Conservation (phyloP, 2,797 vertebrate genomes). For the Salmo trutta region DNA sequence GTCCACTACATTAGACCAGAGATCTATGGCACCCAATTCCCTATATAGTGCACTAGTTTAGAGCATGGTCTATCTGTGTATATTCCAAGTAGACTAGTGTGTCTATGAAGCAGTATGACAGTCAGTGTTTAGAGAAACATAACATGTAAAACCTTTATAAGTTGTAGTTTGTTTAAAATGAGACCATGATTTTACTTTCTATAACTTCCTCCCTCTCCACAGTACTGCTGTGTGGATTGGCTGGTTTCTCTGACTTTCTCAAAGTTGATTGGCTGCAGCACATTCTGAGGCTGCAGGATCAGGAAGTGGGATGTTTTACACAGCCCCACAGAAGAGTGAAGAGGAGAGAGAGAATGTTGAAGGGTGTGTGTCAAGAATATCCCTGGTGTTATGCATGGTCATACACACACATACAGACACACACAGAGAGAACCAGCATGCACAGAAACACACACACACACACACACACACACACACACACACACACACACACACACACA, state of each 20-base stretch:
- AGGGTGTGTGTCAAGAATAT: conserved; percentile 50
- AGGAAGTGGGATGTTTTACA: conserved; percentile 79
- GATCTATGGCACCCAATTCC: too few species aligned
- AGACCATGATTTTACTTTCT: background rate
- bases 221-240: conserved; percentile 86
- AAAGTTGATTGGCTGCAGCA: conserved; percentile 81
- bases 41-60: too few species aligned
- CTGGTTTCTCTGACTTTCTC: conserved; percentile 87
- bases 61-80: too few species aligned
- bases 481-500: too few species aligned
- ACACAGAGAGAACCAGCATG: background rate
- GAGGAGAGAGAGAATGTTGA: conserved; percentile 77
- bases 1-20: too few species aligned
- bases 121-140: too few species aligned
- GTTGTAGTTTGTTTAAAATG: background rate
- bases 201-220: conserved; percentile 13
- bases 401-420: background rate
- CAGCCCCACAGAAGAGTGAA: conserved; percentile 74
- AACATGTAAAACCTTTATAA: background rate
- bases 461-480: background rate
- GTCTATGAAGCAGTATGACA: too few species aligned
- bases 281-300: conserved; percentile 81
- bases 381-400: background rate
- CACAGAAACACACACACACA: background rate
- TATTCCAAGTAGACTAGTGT: too few species aligned